These are phyloP conservation scores for Leptosomus discolor DNA, from an alignment of 2,113 vertebrate species.

Conservation along the genomic window DNA sequence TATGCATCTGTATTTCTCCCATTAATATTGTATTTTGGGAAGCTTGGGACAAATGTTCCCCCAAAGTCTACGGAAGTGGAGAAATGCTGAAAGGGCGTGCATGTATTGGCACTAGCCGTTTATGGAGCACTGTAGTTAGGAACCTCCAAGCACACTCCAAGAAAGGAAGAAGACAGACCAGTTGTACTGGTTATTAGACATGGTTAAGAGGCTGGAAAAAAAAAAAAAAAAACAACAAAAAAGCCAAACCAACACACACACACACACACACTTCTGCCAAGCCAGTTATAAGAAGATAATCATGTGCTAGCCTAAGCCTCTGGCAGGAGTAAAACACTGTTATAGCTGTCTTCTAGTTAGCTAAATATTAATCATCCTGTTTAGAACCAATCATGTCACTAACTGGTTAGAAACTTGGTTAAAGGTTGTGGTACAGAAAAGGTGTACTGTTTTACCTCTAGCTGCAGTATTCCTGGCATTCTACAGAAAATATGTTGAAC, in stretches of 20 bases:
- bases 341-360: conserved; percentile 56
- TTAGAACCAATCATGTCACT: conserved; percentile 34
- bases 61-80: background rate
- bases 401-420: conserved; percentile 32
- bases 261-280: conserved; percentile 35
- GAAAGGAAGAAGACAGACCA: conserved; percentile 49
- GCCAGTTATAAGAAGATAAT: conserved; percentile 61
- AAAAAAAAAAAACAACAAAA: background rate
- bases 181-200: conserved; percentile 48
- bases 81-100: background rate
- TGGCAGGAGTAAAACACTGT: conserved; percentile 54
- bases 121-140: background rate
- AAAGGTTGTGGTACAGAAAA: conserved; percentile 12
- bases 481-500: background rate
- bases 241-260: background rate
- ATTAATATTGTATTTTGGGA: too few relatives aligned
- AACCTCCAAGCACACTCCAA: conserved; percentile 32
- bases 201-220: conserved; percentile 20
- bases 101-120: conserved; percentile 1
- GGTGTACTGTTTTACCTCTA: background rate
- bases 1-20: background rate
- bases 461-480: background rate
- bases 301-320: conserved; percentile 51
- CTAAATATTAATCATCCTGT: conserved; percentile 59
- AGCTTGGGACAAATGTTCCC: background rate